Evolutionary conservation across 2,888 invertebrate species (phyloP), one percentile per base, ranked within the genome.

Genomic region (Rhingia rostrata): DNA sequence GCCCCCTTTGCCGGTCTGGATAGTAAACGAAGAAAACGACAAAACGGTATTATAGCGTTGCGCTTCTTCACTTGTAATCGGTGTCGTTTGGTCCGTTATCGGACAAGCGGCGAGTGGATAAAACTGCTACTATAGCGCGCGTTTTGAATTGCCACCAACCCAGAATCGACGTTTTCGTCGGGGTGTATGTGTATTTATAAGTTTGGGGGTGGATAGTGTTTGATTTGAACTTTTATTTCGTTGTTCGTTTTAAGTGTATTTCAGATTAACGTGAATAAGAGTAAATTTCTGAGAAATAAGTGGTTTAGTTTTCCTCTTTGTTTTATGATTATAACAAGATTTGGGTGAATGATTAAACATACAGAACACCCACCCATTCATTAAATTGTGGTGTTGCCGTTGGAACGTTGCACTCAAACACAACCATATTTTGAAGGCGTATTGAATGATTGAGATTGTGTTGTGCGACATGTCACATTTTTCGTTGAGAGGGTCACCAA

Each of bases 401-500:
- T 33, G 39, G 6, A 39, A 37, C 63, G 32, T 30, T n/a, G 22
- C 45, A 64, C 54, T 35, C 39, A 43, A 4, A 43, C 37, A 32
- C 32, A 60, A 12, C 45, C 45, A 47, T 45, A 2, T 45, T 77
- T 61, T 22, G 53, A 70, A 70, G 49, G 37, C 33, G 14, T 49
- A 69, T 87, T 88, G 84, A 87, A 88, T 88, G 88, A 86, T 88
- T 86, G 87, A 88, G 83, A 87, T 86, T 67, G 86, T 87, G 84
- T 66, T 86, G 58, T 86, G 86, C 86, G 88, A 92, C 93, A 94
- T 94, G 94, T 94, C 94, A 93, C 94, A 94, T 93, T 94, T 94
- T 93, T 93, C 93, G 90, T 93, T 93, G 91, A 92, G 94, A 92
- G 92, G 93, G 92, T 94, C 94, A 90, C 94, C 94, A 91, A 93